Percentiles rank a stretch among this genome's conserved stretches.
These are phyloP conservation scores for Pangasius larnaudii DNA, from an alignment of 2,797 vertebrate genomes.

Conservation along the genomic window DNA sequence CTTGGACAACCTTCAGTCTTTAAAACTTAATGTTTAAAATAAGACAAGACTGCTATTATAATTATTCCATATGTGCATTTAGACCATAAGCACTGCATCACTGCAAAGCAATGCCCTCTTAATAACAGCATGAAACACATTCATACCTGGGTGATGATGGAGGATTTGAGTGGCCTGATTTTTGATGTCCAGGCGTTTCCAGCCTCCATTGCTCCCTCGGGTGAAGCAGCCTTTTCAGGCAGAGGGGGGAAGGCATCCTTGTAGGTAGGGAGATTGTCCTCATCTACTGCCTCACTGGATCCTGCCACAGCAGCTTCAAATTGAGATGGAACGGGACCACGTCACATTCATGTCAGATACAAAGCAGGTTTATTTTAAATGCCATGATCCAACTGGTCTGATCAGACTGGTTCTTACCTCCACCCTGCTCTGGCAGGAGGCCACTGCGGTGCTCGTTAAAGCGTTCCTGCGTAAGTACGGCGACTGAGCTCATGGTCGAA, in stretches of 20 bases:
- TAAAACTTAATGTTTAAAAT: neutral
- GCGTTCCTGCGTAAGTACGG: slow-evolving; percentile 99
- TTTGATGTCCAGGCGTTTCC: slow-evolving; percentile 90
- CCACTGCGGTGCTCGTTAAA: slow-evolving; percentile 98
- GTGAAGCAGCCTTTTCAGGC: slow-evolving; percentile 91
- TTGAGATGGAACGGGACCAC: neutral
- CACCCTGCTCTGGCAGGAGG: slow-evolving; percentile 89
- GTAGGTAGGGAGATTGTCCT: slow-evolving; percentile 96
- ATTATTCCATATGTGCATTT: neutral
- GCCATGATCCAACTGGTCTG: neutral
- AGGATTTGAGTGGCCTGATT: slow-evolving; percentile 96
- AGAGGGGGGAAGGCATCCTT: slow-evolving; percentile 99
- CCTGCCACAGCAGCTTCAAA: slow-evolving; percentile 76
- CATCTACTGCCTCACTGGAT: slow-evolving; percentile 86
- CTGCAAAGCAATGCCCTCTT: neutral
- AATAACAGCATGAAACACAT: neutral
- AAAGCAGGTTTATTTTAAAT: neutral
- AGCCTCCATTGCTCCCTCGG: slow-evolving; percentile 88
- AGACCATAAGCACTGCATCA: neutral
- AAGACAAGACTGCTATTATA: neutral
- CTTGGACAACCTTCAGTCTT: neutral
- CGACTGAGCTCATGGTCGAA: slow-evolving; percentile 99
- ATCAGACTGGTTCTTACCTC: slow-evolving; percentile 69
- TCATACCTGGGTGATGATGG: slow-evolving; percentile 97
- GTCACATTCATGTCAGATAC: neutral